These are phyloP conservation scores for Dermochelys coriacea DNA, from an alignment of 2,797 vertebrate genomes.

Conservation along the genomic window DNA sequence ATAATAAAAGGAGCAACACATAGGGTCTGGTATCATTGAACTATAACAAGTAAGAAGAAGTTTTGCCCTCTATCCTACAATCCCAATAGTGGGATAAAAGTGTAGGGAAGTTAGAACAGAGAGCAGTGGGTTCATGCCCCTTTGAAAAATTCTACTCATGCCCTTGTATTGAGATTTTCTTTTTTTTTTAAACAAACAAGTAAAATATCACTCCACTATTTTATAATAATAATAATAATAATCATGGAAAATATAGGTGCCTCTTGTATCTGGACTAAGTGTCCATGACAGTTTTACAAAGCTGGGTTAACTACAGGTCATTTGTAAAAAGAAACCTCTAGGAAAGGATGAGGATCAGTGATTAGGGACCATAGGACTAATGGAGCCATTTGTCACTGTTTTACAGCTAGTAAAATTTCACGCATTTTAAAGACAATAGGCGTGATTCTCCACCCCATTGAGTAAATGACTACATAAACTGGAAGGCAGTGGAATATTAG, in stretches of 20 bases:
- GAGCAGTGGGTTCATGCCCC: background rate
- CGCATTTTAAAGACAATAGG: background rate
- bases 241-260: background rate
- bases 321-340: background rate
- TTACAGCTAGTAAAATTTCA: background rate
- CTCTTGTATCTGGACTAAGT: background rate
- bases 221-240: background rate
- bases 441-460: background rate
- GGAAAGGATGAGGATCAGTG: background rate
- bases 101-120: background rate
- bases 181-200: background rate
- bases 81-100: fast-evolving
- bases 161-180: background rate
- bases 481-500: background rate
- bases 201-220: background rate
- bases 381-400: background rate
- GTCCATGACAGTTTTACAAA: background rate
- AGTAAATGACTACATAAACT: background rate
- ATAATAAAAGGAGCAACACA: constrained; percentile 47
- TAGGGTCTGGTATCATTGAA: background rate
- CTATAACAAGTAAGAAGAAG: background rate
- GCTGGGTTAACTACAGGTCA: background rate
- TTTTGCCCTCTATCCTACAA: background rate
- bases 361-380: background rate
- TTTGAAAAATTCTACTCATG: background rate